These are phyloP conservation scores for Macropus fuliginosus DNA, from an alignment of 2,797 vertebrate genomes.

Conservation along the genomic window DNA sequence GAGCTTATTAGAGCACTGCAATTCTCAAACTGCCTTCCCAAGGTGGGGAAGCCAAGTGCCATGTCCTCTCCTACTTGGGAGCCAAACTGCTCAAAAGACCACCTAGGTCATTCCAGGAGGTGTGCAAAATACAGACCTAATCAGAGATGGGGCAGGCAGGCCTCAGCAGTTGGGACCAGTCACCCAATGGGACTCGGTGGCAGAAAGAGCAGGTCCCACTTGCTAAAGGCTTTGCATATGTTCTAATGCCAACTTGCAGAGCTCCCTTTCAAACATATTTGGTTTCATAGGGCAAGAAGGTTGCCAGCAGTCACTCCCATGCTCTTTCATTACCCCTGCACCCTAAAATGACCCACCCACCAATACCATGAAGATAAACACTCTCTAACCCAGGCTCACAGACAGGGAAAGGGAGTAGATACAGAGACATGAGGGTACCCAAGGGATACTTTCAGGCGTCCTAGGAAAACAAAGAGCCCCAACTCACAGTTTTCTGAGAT, in stretches of 20 bases:
- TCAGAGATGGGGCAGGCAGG: background rate
- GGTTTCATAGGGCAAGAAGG: background rate
- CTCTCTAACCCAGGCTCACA: constrained; percentile 2
- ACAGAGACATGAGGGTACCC: background rate
- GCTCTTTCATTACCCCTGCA: background rate
- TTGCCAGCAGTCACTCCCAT: background rate
- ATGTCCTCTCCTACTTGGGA: background rate
- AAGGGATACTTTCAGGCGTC: background rate
- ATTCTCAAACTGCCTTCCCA: background rate
- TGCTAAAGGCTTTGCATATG: constrained; percentile 49
- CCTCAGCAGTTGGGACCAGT: background rate
- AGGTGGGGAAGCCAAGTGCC: background rate
- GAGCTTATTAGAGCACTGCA: constrained; percentile 67
- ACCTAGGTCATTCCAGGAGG: background rate
- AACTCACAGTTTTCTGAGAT: background rate
- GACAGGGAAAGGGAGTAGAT: constrained; percentile 8
- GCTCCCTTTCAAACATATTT: background rate
- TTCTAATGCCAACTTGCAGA: background rate
- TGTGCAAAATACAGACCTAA: background rate
- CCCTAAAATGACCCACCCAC: background rate
- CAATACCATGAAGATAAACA: background rate
- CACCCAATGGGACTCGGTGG: background rate
- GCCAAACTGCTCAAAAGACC: background rate
- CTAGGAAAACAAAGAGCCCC: background rate
- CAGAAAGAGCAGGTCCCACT: constrained; percentile 1